phyloP scores from a whole-genome alignment of 2,888 invertebrate species.

The Adelognathus sp. region DNA sequence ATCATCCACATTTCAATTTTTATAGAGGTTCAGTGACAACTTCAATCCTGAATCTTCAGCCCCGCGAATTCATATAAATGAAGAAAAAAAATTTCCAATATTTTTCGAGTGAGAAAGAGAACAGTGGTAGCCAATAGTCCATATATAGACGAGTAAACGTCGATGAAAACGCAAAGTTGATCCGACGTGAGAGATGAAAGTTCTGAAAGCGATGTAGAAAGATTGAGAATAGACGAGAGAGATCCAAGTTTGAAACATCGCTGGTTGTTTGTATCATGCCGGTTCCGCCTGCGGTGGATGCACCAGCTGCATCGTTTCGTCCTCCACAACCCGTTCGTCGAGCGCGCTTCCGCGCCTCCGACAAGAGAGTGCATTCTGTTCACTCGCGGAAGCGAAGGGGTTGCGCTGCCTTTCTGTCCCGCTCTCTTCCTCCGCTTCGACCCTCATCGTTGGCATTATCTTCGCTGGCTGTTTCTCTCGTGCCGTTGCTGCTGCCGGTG shows the following conservation, averaged over 20 bases:
- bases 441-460: slow-evolving; percentile 28
- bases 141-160: not conserved
- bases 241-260: slow-evolving; percentile 39
- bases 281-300: not conserved
- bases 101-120: not conserved
- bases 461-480: slow-evolving; percentile 37
- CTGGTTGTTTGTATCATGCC: not conserved
- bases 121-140: not conserved
- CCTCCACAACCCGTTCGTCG: slow-evolving; percentile 29
- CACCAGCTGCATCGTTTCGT: not conserved
- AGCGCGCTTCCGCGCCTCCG: slow-evolving; percentile 16
- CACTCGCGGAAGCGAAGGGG: slow-evolving; percentile 16
- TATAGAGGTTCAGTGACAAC: too few relatives aligned
- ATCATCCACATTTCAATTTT: too few relatives aligned
- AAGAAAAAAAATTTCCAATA: too few relatives aligned
- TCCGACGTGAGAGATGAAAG: slow-evolving; percentile 23
- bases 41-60: too few relatives aligned
- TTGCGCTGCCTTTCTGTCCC: not conserved
- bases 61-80: too few relatives aligned
- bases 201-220: not conserved
- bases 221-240: slow-evolving; percentile 29
- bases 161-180: slow-evolving; percentile 21
- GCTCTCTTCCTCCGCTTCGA: not conserved
- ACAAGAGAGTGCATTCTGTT: slow-evolving; percentile 14
- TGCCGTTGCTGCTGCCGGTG: slow-evolving; percentile 16